Percentiles rank a stretch among this genome's conserved stretches.
phyloP scores from a whole-genome alignment of 2,888 invertebrate species.

The Keiferia lycopersicella region DNA sequence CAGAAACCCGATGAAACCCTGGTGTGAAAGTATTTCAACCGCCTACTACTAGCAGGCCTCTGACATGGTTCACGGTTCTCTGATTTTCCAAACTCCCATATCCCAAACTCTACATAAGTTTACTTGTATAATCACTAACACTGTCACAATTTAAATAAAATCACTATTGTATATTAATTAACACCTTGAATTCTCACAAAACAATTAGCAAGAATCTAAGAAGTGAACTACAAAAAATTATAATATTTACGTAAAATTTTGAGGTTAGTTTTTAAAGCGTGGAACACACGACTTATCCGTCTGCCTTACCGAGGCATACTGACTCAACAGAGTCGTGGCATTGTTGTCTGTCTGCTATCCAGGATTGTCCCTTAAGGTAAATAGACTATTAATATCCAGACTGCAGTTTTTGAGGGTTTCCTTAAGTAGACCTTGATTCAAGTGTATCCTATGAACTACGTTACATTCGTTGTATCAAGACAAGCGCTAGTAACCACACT shows the following conservation, averaged over 20 bases:
- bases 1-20: no score
- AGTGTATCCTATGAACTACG: no score
- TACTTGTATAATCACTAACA: background rate
- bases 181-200: background rate
- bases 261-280: background rate
- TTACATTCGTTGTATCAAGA: no score
- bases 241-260: slow-evolving; percentile 5
- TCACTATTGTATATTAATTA: background rate
- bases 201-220: background rate
- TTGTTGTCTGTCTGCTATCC: background rate
- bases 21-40: no score
- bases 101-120: slow-evolving; percentile 1
- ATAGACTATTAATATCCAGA: background rate
- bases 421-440: no score
- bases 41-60: no score
- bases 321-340: background rate
- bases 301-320: background rate
- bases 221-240: no score
- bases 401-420: background rate
- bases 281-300: background rate
- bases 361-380: background rate
- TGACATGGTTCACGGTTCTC: no score
- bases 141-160: background rate
- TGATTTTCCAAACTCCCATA: no score
- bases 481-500: no score